phyloP scores from a whole-genome alignment of 2,113 vertebrate species.

The Phylloscopus whistleri region DNA sequence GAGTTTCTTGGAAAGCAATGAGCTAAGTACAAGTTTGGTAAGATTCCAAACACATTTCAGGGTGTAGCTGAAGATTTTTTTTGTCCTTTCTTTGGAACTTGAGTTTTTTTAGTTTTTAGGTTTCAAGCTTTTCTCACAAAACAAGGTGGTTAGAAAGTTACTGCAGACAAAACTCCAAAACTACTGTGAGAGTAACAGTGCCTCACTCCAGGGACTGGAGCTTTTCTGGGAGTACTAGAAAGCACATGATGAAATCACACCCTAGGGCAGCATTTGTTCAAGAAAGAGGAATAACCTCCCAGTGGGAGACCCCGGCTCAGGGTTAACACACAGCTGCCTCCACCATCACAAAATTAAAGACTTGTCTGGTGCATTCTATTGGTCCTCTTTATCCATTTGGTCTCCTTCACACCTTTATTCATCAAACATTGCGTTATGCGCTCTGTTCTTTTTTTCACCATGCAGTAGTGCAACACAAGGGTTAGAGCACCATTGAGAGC shows the following conservation, averaged over 20 bases:
- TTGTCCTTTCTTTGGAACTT: background rate
- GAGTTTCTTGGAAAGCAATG: background rate
- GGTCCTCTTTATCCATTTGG: background rate
- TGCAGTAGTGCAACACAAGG: background rate
- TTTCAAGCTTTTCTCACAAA: background rate
- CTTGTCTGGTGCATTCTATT: background rate
- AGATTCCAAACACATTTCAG: background rate
- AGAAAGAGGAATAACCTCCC: background rate
- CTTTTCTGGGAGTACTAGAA: background rate
- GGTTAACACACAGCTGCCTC: background rate
- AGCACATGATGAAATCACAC: background rate
- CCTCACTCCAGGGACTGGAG: background rate
- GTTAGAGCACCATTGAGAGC: background rate
- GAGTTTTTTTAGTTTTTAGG: background rate
- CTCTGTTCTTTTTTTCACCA: background rate
- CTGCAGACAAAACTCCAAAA: background rate
- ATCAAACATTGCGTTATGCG: background rate
- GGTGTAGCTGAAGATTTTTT: background rate
- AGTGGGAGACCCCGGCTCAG: background rate
- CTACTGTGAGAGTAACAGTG: fast-evolving
- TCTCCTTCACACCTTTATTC: background rate
- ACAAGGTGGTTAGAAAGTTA: background rate
- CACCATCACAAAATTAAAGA: background rate
- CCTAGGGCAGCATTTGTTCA: background rate
- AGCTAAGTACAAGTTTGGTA: background rate